A percentile compares a stretch with the other conserved stretches of the same genome.
Conservation (phyloP, 2,888 invertebrate genomes). For the Lepidocyrtinus sp. region DNA sequence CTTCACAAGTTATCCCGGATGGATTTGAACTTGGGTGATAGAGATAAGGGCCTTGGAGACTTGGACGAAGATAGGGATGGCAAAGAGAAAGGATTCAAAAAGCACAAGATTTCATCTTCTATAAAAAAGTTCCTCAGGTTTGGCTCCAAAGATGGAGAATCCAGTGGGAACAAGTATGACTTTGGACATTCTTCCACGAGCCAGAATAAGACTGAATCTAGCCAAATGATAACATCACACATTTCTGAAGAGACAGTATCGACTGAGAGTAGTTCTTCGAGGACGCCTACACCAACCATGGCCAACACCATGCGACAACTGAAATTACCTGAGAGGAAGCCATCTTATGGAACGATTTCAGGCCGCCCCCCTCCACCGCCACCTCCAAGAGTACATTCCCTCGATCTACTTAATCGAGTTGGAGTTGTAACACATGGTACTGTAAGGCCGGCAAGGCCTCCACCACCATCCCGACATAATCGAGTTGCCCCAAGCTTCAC, state of each 20-base stretch:
- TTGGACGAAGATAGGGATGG: constrained; percentile 38
- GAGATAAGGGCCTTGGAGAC: constrained; percentile 43
- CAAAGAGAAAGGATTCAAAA: constrained; percentile 65
- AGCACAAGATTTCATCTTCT: constrained; percentile 67
- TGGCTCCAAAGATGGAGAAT: constrained; percentile 59
- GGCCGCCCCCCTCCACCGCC: constrained; percentile 68
- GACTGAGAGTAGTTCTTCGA: constrained; percentile 34
- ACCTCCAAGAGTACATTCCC: constrained; percentile 68
- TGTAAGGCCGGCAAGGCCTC: constrained; percentile 67
- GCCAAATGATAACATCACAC: constrained; percentile 41
- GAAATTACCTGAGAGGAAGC: constrained; percentile 35
- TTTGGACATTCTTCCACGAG: constrained; percentile 35
- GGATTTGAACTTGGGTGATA: constrained; percentile 52
- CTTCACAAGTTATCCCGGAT: constrained; percentile 68
- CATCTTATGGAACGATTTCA: constrained; percentile 48
- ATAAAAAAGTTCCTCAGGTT: constrained; percentile 68
- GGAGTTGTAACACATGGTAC: constrained; percentile 48
- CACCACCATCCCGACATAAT: constrained; percentile 67
- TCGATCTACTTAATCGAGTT: constrained; percentile 66
- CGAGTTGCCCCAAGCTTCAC: constrained; percentile 68
- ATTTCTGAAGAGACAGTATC: constrained; percentile 44
- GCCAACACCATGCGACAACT: neutral
- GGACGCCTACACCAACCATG: constrained; percentile 51
- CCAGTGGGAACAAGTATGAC: constrained; percentile 47
- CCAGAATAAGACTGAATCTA: constrained; percentile 50